Evolutionary conservation across 2,113 vertebrate genomes (phyloP).

Genomic region (Serinus canaria): DNA sequence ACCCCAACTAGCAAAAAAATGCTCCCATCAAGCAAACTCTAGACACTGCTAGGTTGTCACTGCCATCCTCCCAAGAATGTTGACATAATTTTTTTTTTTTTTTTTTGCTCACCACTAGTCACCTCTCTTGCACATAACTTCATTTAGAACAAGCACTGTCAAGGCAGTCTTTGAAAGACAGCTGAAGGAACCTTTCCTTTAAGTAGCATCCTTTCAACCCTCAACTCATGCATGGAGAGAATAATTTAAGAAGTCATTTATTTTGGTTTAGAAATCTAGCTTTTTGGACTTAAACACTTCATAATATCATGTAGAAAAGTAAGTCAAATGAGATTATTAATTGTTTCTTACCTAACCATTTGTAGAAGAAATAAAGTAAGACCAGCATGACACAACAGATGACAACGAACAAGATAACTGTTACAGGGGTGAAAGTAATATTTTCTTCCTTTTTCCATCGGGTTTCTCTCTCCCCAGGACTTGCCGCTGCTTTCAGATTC

Average conservation of each 20-base stretch:
- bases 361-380: constrained; percentile 95
- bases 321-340: neutral
- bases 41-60: neutral
- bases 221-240: neutral
- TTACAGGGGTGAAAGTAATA: constrained; percentile 84
- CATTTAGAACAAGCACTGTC: neutral
- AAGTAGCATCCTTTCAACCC: neutral
- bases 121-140: neutral
- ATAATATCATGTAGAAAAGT: neutral
- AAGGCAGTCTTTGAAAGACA: neutral
- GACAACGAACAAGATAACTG: constrained; percentile 86
- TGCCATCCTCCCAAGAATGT: neutral
- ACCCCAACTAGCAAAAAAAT: neutral
- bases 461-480: constrained; percentile 51
- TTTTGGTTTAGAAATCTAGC: neutral
- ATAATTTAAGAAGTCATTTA: neutral
- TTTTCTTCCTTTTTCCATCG: constrained; percentile 73
- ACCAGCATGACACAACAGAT: constrained; percentile 91
- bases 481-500: constrained; percentile 64
- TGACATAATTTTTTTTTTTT: rapidly evolving
- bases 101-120: neutral
- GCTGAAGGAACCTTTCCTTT: neutral
- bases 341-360: constrained; percentile 83
- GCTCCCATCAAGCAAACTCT: neutral
- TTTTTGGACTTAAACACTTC: neutral